A percentile compares a stretch with the other conserved stretches of the same genome.
phyloP scores from a whole-genome alignment of 2,797 vertebrate genomes.

The Synanceia verrucosa region DNA sequence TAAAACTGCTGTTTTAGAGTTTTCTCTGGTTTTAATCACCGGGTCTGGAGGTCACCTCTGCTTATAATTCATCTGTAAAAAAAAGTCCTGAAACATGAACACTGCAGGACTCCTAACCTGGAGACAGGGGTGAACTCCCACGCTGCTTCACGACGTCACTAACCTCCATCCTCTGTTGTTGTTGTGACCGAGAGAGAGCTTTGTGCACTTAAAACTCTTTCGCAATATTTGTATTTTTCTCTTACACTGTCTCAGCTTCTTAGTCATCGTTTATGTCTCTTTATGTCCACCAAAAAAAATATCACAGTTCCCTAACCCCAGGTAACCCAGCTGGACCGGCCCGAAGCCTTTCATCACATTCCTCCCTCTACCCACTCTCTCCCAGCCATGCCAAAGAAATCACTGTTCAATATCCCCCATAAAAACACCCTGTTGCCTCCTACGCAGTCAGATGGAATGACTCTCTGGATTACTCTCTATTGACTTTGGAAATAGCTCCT shows the following conservation, averaged over 20 bases:
- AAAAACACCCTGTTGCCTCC: conserved; percentile 61
- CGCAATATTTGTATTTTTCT: not conserved
- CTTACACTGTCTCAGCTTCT: conserved; percentile 1
- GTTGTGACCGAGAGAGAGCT: no score
- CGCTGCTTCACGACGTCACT: no score
- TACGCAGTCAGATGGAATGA: conserved; percentile 59
- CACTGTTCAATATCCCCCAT: conserved; percentile 65
- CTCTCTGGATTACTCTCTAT: conserved; percentile 68
- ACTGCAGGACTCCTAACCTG: no score
- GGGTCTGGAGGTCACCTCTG: no score
- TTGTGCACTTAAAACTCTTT: no score
- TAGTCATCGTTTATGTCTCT: not conserved
- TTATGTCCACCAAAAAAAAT: conserved; percentile 1
- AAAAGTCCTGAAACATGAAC: no score
- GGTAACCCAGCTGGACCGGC: conserved; percentile 46
- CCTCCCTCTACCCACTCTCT: conserved; percentile 48
- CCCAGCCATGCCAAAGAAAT: conserved; percentile 66
- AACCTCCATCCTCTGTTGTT: no score
- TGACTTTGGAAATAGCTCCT: conserved; percentile 75
- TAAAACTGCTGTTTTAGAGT: no score
- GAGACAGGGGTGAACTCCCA: no score
- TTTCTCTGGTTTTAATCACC: no score
- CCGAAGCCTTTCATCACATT: conserved; percentile 57
- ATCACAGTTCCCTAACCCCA: conserved; percentile 49
- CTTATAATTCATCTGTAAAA: no score